Percentiles rank a stretch among this genome's conserved stretches.
These are phyloP conservation scores for Periparus ater DNA, from an alignment of 2,797 vertebrate genomes.

Conservation along the genomic window DNA sequence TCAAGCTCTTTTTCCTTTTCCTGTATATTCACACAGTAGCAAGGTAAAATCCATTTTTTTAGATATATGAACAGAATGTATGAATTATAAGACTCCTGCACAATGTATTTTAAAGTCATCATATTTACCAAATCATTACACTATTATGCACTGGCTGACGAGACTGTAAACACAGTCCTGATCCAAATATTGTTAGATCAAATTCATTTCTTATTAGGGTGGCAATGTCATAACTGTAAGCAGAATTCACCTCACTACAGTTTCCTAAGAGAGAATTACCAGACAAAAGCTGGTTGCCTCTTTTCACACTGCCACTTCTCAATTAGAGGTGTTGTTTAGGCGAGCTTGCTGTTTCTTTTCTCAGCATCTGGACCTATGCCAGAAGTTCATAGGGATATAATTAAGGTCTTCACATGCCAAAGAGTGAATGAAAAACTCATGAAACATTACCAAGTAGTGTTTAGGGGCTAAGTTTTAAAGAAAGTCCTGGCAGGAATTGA, in stretches of 20 bases:
- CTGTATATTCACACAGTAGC: neutral
- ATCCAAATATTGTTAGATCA: neutral
- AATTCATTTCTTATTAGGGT: neutral
- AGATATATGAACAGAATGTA: neutral
- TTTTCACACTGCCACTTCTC: neutral
- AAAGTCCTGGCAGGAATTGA: constrained; percentile 36
- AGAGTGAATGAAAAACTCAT: constrained; percentile 26
- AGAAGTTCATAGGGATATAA: constrained; percentile 45
- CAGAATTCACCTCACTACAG: neutral
- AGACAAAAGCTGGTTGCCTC: neutral
- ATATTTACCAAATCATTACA: neutral
- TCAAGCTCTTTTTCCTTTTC: neutral
- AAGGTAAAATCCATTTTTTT: neutral
- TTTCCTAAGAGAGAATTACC: neutral
- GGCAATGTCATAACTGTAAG: neutral
- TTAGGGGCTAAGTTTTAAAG: constrained; percentile 45
- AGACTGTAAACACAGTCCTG: neutral
- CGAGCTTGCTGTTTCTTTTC: constrained; percentile 14
- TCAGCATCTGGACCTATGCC: neutral
- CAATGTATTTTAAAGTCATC: neutral
- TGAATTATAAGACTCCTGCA: neutral
- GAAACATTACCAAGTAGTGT: constrained; percentile 22
- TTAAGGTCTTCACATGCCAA: constrained; percentile 46
- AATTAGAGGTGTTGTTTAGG: constrained; percentile 9
- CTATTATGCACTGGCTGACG: neutral